Base-by-base conservation (phyloP, 2,797 vertebrate species). In the Selene dorsalis region DNA sequence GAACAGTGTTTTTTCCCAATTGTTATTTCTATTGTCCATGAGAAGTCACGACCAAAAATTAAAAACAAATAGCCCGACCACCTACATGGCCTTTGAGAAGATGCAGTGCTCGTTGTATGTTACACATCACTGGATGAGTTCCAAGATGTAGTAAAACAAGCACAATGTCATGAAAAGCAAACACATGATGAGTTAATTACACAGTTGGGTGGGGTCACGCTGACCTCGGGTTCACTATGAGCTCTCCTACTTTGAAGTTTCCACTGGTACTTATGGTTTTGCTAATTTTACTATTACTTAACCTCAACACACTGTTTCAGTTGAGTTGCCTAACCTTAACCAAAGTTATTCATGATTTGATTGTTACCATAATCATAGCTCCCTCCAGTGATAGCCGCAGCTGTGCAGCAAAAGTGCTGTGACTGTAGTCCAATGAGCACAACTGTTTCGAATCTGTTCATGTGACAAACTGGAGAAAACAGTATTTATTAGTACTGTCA, bases 91-190 rank as follows among this genome's bases (percentile, higher is more conserved):
- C 48, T 20, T n/a, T 48, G 17, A 73, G 12, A n/a, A 45, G 52
- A 76, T 62, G 28, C 39, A 32, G 32, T 60, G 50, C 61, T 61
- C 53, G 14, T 48, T 22, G 14, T 56, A 35, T 52, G 65, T n/a
- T 52, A 65, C 60, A 61, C 6, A 43, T 73, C 63, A 69, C 62
- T 62, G 22, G 47, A 86, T 68, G 56, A 79, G 18, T 77, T 50
- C 6, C 52, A 39, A 69, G 73, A 80, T 83, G 61, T 66, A 60
- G 60, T 72, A 68, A 80, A 84, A 87, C 80, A 78, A 87, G 63
- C 77, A 85, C 45, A 69, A 69, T 50, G 67, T 77, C 64, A 77
- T 61, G 73, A 38, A 72, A 84, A 78, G 62, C 28, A 80, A 84
- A 80, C 64, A 56, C 64, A 70, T 16, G 41, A 73, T 73, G 35